Conservation (phyloP, 1,140 invertebrate species). For the Theocolax elegans region DNA sequence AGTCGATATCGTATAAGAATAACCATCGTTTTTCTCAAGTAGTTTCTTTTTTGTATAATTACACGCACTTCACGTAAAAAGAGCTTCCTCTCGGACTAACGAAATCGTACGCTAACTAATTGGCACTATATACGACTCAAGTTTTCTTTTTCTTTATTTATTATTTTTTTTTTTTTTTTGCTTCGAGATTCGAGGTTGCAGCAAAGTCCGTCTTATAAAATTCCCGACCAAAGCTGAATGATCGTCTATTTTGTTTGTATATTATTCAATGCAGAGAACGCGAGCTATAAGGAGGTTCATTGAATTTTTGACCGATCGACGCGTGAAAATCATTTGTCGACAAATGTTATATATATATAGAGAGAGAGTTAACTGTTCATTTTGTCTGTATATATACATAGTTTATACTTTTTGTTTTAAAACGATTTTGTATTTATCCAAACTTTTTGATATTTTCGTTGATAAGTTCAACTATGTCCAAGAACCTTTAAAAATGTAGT, state of each 20-base stretch:
- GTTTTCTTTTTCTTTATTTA: neutral
- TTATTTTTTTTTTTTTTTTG: neutral
- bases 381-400: neutral
- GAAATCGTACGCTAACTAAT: constrained; percentile 26
- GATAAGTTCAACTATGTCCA: too few relatives aligned
- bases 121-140: constrained; percentile 47
- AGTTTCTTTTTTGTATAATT: constrained; percentile 15
- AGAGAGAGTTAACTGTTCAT: too few relatives aligned
- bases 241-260: neutral
- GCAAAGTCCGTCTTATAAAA: neutral
- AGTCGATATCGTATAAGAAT: constrained; percentile 45
- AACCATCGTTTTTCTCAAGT: constrained; percentile 37
- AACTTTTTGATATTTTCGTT: too few relatives aligned
- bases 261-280: constrained; percentile 13
- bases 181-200: too few relatives aligned
- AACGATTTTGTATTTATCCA: too few relatives aligned
- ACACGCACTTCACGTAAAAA: constrained; percentile 26
- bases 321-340: too few relatives aligned
- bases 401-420: too few relatives aligned
- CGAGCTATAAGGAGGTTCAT: too few relatives aligned
- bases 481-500: too few relatives aligned
- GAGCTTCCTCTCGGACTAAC: constrained; percentile 22
- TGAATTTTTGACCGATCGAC: too few relatives aligned
- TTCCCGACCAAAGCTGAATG: constrained; percentile 6
- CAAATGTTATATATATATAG: too few relatives aligned